A percentile compares a stretch with the other conserved stretches of the same genome.
phyloP scores from a whole-genome alignment of 2,888 invertebrate species.

The Cheilosia variabilis region DNA sequence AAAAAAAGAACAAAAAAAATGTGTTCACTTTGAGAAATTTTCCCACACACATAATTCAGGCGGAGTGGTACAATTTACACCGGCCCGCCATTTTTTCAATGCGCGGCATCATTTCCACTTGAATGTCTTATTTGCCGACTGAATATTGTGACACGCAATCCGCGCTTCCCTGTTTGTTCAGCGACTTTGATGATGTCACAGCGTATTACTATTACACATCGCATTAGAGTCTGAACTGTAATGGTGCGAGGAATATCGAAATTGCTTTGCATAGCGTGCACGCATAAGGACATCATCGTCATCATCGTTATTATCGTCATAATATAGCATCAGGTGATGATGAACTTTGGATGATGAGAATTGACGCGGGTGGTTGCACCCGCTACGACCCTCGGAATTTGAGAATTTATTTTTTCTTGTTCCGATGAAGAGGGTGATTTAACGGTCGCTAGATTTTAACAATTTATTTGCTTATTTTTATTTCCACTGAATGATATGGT shows the following conservation, averaged over 20 bases:
- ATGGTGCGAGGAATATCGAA: constrained; percentile 60
- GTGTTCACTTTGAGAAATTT: constrained; percentile 64
- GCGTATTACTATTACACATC: neutral
- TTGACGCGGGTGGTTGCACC: constrained; percentile 64
- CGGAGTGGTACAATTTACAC: constrained; percentile 62
- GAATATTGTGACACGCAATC: constrained; percentile 64
- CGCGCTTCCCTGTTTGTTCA: constrained; percentile 60
- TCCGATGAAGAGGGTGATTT: constrained; percentile 29
- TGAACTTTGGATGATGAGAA: constrained; percentile 62
- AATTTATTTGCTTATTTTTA: constrained; percentile 49
- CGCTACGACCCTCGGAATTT: constrained; percentile 49
- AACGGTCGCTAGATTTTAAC: constrained; percentile 14
- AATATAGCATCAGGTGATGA: constrained; percentile 56
- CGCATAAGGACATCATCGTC: constrained; percentile 35
- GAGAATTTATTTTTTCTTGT: neutral
- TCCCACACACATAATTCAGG: constrained; percentile 62
- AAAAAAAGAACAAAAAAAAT: constrained; percentile 26
- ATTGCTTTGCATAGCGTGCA: constrained; percentile 66
- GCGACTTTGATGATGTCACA: constrained; percentile 46
- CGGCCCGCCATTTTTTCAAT: constrained; percentile 17
- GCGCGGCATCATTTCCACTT: constrained; percentile 62
- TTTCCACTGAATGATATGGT: constrained; percentile 19
- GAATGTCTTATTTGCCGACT: constrained; percentile 65
- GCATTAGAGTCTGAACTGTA: constrained; percentile 30
- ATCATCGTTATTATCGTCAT: constrained; percentile 45